Conservation (phyloP, 92 coral and sea anemone species). For the Paragorgia papillata region DNA sequence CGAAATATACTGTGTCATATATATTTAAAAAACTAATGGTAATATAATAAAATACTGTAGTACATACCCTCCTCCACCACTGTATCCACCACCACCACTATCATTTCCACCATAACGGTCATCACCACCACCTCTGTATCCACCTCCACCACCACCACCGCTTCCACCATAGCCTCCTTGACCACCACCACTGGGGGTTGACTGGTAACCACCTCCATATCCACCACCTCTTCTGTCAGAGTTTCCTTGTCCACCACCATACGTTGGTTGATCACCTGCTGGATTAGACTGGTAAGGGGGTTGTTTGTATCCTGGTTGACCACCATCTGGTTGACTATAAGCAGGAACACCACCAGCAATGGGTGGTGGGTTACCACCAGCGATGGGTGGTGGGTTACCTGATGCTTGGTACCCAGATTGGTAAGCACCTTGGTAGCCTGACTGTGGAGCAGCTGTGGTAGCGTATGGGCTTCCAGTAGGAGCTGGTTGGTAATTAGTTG, state of each 20-base stretch:
- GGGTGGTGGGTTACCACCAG: background rate
- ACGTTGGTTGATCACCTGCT: constrained; percentile 22
- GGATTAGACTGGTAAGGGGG: constrained; percentile 5
- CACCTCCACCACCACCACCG: constrained; percentile 29
- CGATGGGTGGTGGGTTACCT: background rate
- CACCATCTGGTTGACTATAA: constrained; percentile 31
- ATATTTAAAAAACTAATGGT: background rate
- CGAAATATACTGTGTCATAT: background rate
- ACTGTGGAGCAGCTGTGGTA: background rate
- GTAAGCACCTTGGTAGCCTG: constrained; percentile 25
- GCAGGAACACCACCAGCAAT: constrained; percentile 1
- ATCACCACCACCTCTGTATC: constrained; percentile 15
- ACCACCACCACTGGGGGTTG: background rate
- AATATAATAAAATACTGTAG: background rate
- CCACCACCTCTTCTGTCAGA: constrained; percentile 22
- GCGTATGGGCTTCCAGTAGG: background rate
- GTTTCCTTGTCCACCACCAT: constrained; percentile 17
- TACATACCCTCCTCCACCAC: constrained; percentile 35
- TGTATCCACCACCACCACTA: constrained; percentile 9
- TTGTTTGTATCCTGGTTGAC: constrained; percentile 7
- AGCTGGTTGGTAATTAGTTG: background rate
- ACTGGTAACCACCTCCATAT: constrained; percentile 11
- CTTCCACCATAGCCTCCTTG: background rate
- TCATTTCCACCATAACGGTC: constrained; percentile 26
- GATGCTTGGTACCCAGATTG: constrained; percentile 31